These are phyloP conservation scores for Zonitis immaculata DNA, from an alignment of 2,888 invertebrate genomes.

Conservation along the genomic window DNA sequence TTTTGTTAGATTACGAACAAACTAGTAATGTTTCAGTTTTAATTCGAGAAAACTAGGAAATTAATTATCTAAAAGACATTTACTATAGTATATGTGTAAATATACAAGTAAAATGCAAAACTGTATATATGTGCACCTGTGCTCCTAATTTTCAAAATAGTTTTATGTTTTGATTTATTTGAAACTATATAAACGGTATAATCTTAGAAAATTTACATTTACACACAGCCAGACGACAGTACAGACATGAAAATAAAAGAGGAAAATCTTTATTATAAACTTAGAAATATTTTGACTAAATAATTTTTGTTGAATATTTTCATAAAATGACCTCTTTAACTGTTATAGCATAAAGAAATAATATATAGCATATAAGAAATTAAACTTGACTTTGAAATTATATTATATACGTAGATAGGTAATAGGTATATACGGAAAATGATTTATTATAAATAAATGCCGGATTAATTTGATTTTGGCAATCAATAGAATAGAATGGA, in stretches of 20 bases:
- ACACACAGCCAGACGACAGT: neutral
- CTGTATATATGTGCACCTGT: slow-evolving; percentile 19
- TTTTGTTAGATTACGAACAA: neutral
- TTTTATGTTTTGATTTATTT: slow-evolving; percentile 18
- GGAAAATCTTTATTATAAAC: neutral
- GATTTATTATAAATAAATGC: too few species aligned
- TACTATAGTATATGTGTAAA: neutral
- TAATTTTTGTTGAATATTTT: neutral
- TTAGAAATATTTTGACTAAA: neutral
- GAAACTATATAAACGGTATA: neutral
- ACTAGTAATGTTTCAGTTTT: neutral
- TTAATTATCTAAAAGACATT: neutral
- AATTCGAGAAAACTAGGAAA: slow-evolving; percentile 1
- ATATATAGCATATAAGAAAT: neutral
- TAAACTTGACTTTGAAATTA: neutral
- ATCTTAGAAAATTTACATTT: neutral
- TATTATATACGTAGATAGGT: too few species aligned
- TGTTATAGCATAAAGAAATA: too few species aligned
- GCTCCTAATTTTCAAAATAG: slow-evolving; percentile 18
- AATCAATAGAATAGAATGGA: too few species aligned
- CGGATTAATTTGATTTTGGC: too few species aligned
- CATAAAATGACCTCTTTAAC: neutral
- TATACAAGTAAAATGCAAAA: neutral
- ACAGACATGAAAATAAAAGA: neutral
- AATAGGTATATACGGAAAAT: too few species aligned